Conservation (phyloP, 2,888 invertebrate genomes). For the Polydesmus complanatus region DNA sequence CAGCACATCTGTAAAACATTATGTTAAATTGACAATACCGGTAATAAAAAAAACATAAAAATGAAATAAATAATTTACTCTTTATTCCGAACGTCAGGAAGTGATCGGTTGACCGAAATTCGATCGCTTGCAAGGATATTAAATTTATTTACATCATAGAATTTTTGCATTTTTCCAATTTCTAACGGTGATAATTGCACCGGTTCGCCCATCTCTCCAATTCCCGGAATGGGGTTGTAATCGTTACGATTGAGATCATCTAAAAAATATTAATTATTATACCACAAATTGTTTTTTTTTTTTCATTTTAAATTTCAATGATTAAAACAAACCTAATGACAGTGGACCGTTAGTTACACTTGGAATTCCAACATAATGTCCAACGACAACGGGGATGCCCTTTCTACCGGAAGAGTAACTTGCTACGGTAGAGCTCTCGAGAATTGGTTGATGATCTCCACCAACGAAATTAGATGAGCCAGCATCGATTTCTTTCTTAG, state of each 20-base stretch:
- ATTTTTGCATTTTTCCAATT: slow-evolving; percentile 56
- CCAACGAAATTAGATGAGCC: neutral
- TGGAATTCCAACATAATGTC: slow-evolving; percentile 70
- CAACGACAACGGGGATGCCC: slow-evolving; percentile 72
- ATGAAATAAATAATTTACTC: slow-evolving; percentile 39
- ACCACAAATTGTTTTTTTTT: neutral
- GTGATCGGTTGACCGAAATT: slow-evolving; percentile 66
- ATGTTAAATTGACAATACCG: slow-evolving; percentile 8
- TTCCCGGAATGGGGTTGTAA: slow-evolving; percentile 55
- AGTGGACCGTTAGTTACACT: slow-evolving; percentile 18
- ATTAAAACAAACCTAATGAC: slow-evolving; percentile 20
- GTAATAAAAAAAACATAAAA: neutral
- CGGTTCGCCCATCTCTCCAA: slow-evolving; percentile 65
- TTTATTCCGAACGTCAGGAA: slow-evolving; percentile 70
- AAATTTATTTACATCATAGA: slow-evolving; percentile 71
- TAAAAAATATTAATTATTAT: slow-evolving; percentile 8
- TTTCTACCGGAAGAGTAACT: slow-evolving; percentile 29
- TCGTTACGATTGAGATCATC: slow-evolving; percentile 52
- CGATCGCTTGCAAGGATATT: slow-evolving; percentile 77
- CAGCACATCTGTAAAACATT: slow-evolving; percentile 43
- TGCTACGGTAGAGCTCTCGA: slow-evolving; percentile 54
- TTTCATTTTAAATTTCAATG: neutral
- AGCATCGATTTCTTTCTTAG: neutral
- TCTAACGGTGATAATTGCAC: slow-evolving; percentile 62
- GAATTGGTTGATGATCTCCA: slow-evolving; percentile 1